These are phyloP conservation scores for Ornithoptera alexandrae DNA, from an alignment of 2,888 invertebrate species.

Conservation along the genomic window DNA sequence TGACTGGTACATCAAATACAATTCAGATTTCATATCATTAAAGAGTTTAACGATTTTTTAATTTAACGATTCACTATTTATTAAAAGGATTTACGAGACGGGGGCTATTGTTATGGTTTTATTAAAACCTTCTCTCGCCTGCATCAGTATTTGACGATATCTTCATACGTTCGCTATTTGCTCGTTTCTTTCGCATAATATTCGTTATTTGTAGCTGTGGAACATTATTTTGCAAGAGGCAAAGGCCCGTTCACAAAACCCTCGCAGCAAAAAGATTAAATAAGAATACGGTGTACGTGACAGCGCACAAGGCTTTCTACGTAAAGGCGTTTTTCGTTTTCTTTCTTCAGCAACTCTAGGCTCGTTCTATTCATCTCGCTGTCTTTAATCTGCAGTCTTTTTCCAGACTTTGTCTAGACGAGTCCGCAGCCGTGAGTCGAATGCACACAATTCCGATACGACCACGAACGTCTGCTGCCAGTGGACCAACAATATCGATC, in stretches of 20 bases:
- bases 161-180: conserved; percentile 7
- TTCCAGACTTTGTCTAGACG: conserved; percentile 69
- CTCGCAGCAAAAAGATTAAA: conserved; percentile 68
- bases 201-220: conserved; percentile 40
- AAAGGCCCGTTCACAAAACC: conserved; percentile 53
- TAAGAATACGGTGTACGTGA: conserved; percentile 74
- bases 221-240: conserved; percentile 46
- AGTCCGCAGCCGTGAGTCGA: conserved; percentile 41
- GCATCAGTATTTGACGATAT: conserved; percentile 3
- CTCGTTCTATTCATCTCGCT: conserved; percentile 67
- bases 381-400: conserved; percentile 71
- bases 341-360: conserved; percentile 59
- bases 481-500: conserved; percentile 40
- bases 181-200: conserved; percentile 33
- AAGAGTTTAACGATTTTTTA: conserved; percentile 58
- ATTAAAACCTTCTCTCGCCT: neutral
- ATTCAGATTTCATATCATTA: conserved; percentile 54
- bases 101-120: neutral
- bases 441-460: conserved; percentile 55
- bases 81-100: conserved; percentile 18
- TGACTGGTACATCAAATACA: conserved; percentile 68
- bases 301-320: conserved; percentile 68
- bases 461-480: conserved; percentile 40
- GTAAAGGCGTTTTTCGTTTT: conserved; percentile 73
- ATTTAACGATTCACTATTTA: conserved; percentile 45